These are phyloP conservation scores for Galagoides demidoff DNA, from an alignment of 2,797 vertebrate species.

Conservation along the genomic window DNA sequence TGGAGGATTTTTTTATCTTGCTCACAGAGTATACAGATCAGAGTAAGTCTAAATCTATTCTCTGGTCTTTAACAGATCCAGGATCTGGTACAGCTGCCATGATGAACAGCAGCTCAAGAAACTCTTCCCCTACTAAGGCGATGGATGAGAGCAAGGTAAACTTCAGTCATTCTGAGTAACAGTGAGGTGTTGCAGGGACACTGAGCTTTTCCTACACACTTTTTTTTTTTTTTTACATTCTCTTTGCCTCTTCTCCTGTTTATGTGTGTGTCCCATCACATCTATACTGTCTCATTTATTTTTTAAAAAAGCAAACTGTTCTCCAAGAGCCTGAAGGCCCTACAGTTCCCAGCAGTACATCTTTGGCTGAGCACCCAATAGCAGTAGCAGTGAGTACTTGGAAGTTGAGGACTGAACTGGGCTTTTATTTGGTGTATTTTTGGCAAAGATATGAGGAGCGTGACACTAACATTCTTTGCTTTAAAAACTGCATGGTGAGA, in stretches of 20 bases:
- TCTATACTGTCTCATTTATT: constrained; percentile 73
- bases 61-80: constrained; percentile 86
- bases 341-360: constrained; percentile 79
- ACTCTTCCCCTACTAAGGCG: constrained; percentile 91
- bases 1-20: not conserved
- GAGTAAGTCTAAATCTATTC: not conserved
- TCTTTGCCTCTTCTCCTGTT: constrained; percentile 62
- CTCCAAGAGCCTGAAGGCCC: constrained; percentile 87
- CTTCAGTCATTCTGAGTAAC: constrained; percentile 35
- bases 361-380: constrained; percentile 87
- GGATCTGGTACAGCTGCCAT: constrained; percentile 82
- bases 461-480: constrained; percentile 43
- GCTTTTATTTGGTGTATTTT: constrained; percentile 54
- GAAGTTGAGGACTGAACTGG: constrained; percentile 56
- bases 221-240: not conserved
- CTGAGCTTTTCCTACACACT: not conserved
- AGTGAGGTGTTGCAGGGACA: fast-evolving
- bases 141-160: constrained; percentile 91
- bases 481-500: constrained; percentile 46
- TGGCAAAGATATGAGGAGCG: constrained; percentile 66
- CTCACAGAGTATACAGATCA: not conserved
- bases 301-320: constrained; percentile 88
- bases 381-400: constrained; percentile 94
- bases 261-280: constrained; percentile 68
- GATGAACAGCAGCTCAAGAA: constrained; percentile 87